Percentiles rank a stretch among this genome's conserved stretches.
Evolutionary conservation across 2,113 vertebrate genomes (phyloP).

Genomic region (Daphoenositta chrysoptera): DNA sequence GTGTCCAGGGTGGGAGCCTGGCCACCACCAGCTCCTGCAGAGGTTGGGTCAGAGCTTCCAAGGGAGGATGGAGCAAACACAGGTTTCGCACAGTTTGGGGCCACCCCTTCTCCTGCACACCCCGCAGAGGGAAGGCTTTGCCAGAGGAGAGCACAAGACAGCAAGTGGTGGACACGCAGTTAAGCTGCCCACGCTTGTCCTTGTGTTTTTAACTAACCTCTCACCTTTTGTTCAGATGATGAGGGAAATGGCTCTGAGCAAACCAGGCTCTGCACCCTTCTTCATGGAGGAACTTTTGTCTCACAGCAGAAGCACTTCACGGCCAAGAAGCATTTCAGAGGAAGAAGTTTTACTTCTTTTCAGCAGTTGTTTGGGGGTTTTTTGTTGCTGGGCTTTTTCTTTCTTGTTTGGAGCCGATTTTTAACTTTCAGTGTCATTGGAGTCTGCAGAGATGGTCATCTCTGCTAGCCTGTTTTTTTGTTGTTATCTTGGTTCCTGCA

Average conservation of each 20-base stretch:
- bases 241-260: not conserved
- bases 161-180: not conserved
- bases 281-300: not conserved
- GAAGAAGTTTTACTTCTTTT: not conserved
- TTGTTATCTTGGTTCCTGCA: not conserved
- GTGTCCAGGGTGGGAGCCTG: accelerated
- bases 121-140: not conserved
- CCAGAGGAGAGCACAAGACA: not conserved
- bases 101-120: not conserved
- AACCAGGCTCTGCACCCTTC: not conserved
- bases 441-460: not conserved
- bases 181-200: not conserved
- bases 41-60: not conserved
- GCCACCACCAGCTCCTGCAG: not conserved
- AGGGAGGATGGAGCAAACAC: not conserved
- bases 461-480: not conserved
- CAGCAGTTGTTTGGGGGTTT: not conserved
- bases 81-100: not conserved
- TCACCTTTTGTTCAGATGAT: not conserved
- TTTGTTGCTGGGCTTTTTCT: not conserved
- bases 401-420: not conserved
- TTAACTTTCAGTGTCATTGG: not conserved
- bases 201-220: not conserved
- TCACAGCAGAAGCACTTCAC: not conserved
- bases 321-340: not conserved